These are phyloP conservation scores for Mechanitis messenoides DNA, from an alignment of 2,888 invertebrate genomes.

Conservation along the genomic window DNA sequence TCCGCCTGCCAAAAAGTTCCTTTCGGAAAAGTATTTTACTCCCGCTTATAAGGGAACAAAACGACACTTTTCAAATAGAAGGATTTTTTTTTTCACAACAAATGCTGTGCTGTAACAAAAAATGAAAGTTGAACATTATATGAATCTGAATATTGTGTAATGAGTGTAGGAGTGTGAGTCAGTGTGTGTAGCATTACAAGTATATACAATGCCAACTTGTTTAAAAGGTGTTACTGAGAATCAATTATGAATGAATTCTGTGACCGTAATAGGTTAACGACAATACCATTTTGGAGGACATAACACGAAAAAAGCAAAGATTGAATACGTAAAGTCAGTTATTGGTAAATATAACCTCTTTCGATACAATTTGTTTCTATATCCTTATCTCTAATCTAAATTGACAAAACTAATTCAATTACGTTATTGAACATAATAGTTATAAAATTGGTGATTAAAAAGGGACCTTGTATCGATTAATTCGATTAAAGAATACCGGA, in stretches of 20 bases:
- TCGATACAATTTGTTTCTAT: background rate
- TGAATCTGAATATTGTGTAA: no score
- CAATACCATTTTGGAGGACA: background rate
- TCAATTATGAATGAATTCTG: background rate
- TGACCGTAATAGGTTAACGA: background rate
- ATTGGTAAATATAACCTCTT: no score
- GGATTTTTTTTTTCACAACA: no score
- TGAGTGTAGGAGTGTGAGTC: no score
- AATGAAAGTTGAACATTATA: no score
- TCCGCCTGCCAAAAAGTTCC: no score
- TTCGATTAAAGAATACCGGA: slow-evolving; percentile 23
- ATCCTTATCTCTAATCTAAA: background rate
- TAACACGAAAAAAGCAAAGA: no score
- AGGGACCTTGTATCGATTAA: slow-evolving; percentile 26
- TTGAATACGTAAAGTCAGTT: no score
- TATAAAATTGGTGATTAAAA: background rate
- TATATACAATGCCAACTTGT: background rate
- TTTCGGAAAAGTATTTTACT: no score
- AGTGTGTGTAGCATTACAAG: background rate
- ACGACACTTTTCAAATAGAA: no score
- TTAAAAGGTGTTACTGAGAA: background rate
- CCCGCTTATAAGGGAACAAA: no score
- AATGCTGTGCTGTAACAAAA: no score
- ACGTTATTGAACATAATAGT: background rate
- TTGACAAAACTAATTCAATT: background rate